phyloP scores from a whole-genome alignment of 1,140 invertebrate genomes.

The Lordiphosa clarofinis region DNA sequence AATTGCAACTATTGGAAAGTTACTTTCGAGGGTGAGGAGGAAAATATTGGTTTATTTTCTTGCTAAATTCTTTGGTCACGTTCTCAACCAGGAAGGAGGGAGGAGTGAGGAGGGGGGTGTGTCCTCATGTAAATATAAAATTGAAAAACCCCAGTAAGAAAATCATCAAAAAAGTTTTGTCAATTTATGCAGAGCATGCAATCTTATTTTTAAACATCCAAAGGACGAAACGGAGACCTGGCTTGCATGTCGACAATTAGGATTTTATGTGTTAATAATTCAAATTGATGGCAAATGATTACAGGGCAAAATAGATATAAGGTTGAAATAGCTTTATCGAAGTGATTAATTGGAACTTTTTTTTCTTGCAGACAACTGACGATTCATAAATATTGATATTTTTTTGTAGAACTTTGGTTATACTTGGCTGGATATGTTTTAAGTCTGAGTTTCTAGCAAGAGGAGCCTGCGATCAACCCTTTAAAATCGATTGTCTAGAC shows the following conservation, averaged over 20 bases:
- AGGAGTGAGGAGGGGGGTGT: not conserved
- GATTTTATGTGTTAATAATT: slow-evolving; percentile 34
- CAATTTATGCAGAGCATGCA: slow-evolving; percentile 33
- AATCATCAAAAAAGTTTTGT: slow-evolving; percentile 25
- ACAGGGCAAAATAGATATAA: not conserved
- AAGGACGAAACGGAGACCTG: too few species aligned
- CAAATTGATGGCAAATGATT: slow-evolving; percentile 18
- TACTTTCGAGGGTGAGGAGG: slow-evolving; percentile 5
- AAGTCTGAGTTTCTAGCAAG: too few species aligned
- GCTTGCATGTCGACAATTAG: slow-evolving; percentile 25
- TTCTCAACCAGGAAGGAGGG: slow-evolving; percentile 5
- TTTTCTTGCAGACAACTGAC: too few species aligned
- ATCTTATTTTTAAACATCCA: not conserved
- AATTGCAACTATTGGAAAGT: slow-evolving; percentile 64
- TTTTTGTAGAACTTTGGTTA: too few species aligned
- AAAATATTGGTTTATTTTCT: slow-evolving; percentile 63
- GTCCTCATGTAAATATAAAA: not conserved
- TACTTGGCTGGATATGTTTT: too few species aligned
- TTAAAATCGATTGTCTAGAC: too few species aligned
- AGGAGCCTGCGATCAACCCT: too few species aligned
- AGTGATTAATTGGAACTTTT: too few species aligned
- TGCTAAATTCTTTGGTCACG: slow-evolving; percentile 37
- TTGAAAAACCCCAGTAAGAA: slow-evolving; percentile 1
- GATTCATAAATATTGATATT: too few species aligned
- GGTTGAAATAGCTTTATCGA: too few species aligned